phyloP scores from a whole-genome alignment of 2,797 vertebrate genomes.

The Parambassis ranga region DNA sequence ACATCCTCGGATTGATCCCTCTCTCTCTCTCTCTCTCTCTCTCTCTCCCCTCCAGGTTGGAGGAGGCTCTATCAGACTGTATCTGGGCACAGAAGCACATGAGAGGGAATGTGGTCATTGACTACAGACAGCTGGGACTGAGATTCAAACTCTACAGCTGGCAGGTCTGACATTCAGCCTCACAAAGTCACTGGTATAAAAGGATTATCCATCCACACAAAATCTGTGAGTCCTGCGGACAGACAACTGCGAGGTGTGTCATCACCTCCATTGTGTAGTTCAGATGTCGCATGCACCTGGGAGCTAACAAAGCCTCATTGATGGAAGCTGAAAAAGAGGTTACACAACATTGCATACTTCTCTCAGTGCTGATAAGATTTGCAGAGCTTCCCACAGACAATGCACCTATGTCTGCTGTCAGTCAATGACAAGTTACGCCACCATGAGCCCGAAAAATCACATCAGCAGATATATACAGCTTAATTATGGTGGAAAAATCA shows the following conservation, averaged over 20 bases:
- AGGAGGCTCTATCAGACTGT: conserved; percentile 87
- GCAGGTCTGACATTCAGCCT: conserved; percentile 81
- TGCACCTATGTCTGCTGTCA: background rate
- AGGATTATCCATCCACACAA: background rate
- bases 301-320: conserved; percentile 59
- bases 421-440: background rate
- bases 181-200: background rate
- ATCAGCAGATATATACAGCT: background rate
- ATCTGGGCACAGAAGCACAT: conserved; percentile 84
- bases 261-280: conserved; percentile 16
- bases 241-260: background rate
- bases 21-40: background rate
- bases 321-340: conserved; percentile 15
- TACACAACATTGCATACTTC: conserved; percentile 35
- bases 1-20: no score
- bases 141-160: conserved; percentile 85
- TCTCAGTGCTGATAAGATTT: conserved; percentile 22
- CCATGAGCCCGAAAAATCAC: background rate
- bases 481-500: no score
- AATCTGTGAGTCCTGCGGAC: background rate
- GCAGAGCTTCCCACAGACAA: conserved; percentile 1
- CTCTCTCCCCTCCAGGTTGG: conserved; percentile 72
- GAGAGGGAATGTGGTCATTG: conserved; percentile 84
- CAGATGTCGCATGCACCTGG: conserved; percentile 35
- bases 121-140: conserved; percentile 92